These are phyloP conservation scores for Microplitis deprimator DNA, from an alignment of 2,888 invertebrate species.

Conservation along the genomic window DNA sequence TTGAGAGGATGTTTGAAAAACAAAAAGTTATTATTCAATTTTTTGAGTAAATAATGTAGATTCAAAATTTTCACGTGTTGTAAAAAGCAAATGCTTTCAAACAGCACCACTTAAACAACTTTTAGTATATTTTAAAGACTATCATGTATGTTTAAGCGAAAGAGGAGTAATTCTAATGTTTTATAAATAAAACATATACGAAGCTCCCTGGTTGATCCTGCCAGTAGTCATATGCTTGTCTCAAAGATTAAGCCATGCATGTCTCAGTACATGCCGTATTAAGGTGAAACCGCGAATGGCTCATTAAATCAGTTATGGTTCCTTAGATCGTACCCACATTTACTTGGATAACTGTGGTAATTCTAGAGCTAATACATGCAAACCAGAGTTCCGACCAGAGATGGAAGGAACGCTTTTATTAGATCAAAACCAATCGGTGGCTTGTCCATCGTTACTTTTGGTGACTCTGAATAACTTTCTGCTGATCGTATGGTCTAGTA, in stretches of 20 bases:
- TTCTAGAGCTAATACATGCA: slow-evolving; percentile 71
- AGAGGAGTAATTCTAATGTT: too few relatives aligned
- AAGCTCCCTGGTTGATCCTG: slow-evolving; percentile 51
- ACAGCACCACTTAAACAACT: too few relatives aligned
- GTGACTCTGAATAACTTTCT: not conserved
- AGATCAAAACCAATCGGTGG: too few relatives aligned
- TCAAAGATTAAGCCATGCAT: slow-evolving; percentile 81
- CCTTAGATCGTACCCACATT: slow-evolving; percentile 69
- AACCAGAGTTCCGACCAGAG: slow-evolving; percentile 72
- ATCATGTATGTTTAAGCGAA: too few relatives aligned
- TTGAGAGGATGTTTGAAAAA: too few relatives aligned
- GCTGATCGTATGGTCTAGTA: slow-evolving; percentile 62
- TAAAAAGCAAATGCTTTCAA: too few relatives aligned
- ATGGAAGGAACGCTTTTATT: slow-evolving; percentile 56
- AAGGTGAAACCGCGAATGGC: slow-evolving; percentile 74
- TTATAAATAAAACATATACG: not conserved
- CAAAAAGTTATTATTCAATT: too few relatives aligned
- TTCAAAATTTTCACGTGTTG: too few relatives aligned
- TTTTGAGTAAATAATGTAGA: too few relatives aligned
- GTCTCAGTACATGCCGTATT: slow-evolving; percentile 75
- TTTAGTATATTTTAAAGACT: too few relatives aligned
- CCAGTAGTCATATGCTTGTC: slow-evolving; percentile 73
- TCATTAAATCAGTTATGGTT: slow-evolving; percentile 76
- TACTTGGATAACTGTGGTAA: slow-evolving; percentile 45
- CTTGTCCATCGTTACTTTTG: too few relatives aligned